Evolutionary conservation across 1,140 invertebrate genomes (phyloP), one percentile per base, ranked within the genome.

Genomic region (Drosophila athabasca): DNA sequence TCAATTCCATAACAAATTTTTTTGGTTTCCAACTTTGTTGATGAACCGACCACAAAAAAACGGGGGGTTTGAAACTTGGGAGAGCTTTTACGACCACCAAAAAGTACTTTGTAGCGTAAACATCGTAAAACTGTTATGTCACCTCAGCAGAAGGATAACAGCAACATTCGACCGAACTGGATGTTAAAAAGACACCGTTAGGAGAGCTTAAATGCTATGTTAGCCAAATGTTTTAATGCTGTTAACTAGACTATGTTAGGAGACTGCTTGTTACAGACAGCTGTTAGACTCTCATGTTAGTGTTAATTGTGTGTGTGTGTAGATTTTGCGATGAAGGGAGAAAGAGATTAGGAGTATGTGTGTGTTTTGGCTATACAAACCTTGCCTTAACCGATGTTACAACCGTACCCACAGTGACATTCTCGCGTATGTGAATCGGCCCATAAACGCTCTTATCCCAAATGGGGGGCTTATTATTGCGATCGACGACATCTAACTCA

Each of bases 321-420:
- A 61, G 57, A 50, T 60, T 51, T 77, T 49, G 53, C 41, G n/a
- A 39, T 57, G 24, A 45, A 31, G 22, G 29, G 11, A 51, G 51
- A 39, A 59, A 39, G 62, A 48, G 53, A 52, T 59, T 31, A 31
- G 3, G 24, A 26, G 24, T 26, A 26, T 5, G 24, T 50, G 49
- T 61, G 50, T 61, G 31, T 53, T 17, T 76, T 84, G 77, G 74
- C 67, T 74, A 96, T 96, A 97, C 96, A 96, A 97, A 98, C 97
- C 97, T 97, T 94, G 97, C 97, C 96, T 97, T 98, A 93, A 98
- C 95, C 93, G 97, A 96, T 93, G 96, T 97, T 94, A 98, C 97
- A 95, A 97, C 95, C 93, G 97, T 97, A 95, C 97, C 97, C 94
- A 98, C 96, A 95, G 96, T 97, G 94, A 98, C 96, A 96, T 98